phyloP scores from a whole-genome alignment of 1,140 invertebrate genomes.

The Drosophila dunni region DNA sequence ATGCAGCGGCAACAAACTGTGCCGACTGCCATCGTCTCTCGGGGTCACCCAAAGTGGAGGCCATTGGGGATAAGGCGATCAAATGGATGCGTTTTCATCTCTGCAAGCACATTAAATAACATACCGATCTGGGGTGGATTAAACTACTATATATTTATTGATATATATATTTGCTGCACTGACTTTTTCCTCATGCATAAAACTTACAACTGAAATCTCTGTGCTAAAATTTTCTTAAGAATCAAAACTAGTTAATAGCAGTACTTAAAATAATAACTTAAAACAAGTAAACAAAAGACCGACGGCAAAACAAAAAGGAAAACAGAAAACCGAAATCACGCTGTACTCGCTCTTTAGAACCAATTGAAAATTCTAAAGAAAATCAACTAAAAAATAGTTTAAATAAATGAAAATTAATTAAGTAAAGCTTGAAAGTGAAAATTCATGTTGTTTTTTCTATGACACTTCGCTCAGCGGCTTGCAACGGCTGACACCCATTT shows the following conservation, averaged over 20 bases:
- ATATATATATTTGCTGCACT: slow-evolving; percentile 9
- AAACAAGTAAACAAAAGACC: slow-evolving; percentile 3
- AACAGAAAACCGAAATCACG: slow-evolving; percentile 34
- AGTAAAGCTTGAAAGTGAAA: slow-evolving; percentile 41
- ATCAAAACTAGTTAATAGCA: slow-evolving; percentile 72
- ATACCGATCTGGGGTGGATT: background rate
- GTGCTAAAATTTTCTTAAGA: slow-evolving; percentile 73
- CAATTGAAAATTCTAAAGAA: slow-evolving; percentile 27
- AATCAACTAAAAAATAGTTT: slow-evolving; percentile 21
- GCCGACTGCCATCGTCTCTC: slow-evolving; percentile 73
- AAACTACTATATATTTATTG: slow-evolving; percentile 8
- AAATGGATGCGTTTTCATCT: slow-evolving; percentile 83
- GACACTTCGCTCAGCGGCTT: slow-evolving; percentile 32
- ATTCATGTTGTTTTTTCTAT: slow-evolving; percentile 11
- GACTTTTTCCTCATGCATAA: slow-evolving; percentile 25
- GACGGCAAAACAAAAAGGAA: slow-evolving; percentile 10
- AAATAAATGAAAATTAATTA: slow-evolving; percentile 34
- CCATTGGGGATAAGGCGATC: slow-evolving; percentile 79
- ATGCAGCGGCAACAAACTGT: slow-evolving; percentile 58
- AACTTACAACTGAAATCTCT: slow-evolving; percentile 54
- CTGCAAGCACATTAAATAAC: slow-evolving; percentile 81
- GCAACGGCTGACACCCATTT: slow-evolving; percentile 65
- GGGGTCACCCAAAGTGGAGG: slow-evolving; percentile 73
- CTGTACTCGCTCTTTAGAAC: slow-evolving; percentile 46
- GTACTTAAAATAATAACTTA: slow-evolving; percentile 28